Evolutionary conservation across 2,797 vertebrate species (phyloP).

Genomic region (Babyrousa celebensis): DNA sequence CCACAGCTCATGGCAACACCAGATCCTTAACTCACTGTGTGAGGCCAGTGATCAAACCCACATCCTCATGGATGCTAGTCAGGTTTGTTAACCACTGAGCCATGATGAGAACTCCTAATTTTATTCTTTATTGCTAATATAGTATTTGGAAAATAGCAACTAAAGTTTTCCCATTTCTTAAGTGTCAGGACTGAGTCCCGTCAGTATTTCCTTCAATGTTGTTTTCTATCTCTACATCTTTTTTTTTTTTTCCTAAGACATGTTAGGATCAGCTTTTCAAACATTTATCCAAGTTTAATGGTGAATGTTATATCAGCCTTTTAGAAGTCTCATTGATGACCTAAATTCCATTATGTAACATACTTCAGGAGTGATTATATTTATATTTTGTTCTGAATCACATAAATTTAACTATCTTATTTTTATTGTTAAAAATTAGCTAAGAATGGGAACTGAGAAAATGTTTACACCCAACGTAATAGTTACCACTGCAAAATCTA

Average conservation of each 20-base stretch:
- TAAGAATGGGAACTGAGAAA: conserved; percentile 84
- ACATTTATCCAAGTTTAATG: not conserved
- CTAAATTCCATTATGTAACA: not conserved
- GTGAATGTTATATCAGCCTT: conserved; percentile 8
- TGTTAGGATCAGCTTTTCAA: conserved; percentile 52
- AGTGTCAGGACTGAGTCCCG: not conserved
- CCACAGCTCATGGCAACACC: too few relatives aligned
- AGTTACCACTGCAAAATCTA: conserved; percentile 88
- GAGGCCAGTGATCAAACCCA: too few relatives aligned
- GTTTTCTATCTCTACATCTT: conserved; percentile 25
- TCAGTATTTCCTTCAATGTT: conserved; percentile 4
- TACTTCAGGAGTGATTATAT: not conserved
- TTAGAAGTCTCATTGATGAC: not conserved
- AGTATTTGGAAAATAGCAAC: conserved; percentile 21
- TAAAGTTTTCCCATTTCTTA: conserved; percentile 17
- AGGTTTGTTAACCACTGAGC: too few relatives aligned
- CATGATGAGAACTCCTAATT: not conserved
- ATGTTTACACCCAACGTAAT: conserved; percentile 89
- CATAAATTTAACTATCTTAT: conserved; percentile 57
- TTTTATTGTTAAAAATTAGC: conserved; percentile 80
- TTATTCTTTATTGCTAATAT: conserved; percentile 48
- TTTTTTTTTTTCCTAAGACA: not conserved
- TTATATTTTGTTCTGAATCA: conserved; percentile 18
- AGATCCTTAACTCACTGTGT: too few relatives aligned
- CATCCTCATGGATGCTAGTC: too few relatives aligned